Percentiles rank a stretch among this genome's conserved stretches.
These are phyloP conservation scores for Alaudala cheleensis DNA, from an alignment of 2,113 vertebrate species.

Conservation along the genomic window DNA sequence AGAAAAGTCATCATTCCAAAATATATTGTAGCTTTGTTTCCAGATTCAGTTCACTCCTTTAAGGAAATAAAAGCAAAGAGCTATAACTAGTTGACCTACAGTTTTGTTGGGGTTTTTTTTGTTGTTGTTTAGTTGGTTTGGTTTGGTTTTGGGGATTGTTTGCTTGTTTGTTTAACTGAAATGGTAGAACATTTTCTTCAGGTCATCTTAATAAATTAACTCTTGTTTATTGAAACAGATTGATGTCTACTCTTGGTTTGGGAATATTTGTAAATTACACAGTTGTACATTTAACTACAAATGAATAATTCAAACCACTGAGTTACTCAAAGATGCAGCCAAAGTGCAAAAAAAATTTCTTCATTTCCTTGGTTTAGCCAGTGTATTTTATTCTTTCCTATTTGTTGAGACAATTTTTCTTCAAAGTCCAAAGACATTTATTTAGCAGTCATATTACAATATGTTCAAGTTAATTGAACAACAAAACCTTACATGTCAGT, in stretches of 20 bases:
- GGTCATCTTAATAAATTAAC: not conserved
- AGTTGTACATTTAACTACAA: not conserved
- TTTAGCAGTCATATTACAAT: constrained; percentile 19
- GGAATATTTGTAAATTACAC: not conserved
- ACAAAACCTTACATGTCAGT: constrained; percentile 17
- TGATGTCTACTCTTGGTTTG: not conserved
- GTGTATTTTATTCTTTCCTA: not conserved
- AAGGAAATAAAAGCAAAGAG: not conserved
- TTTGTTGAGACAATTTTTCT: not conserved
- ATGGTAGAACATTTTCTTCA: not conserved
- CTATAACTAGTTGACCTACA: not conserved
- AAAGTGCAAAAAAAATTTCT: not conserved
- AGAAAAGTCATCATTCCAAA: not conserved
- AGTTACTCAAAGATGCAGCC: not conserved
- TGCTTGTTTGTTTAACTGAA: not conserved
- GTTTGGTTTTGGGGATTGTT: not conserved
- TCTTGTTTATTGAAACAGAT: not conserved
- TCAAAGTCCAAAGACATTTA: not conserved
- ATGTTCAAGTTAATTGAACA: constrained; percentile 10
- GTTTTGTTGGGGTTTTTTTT: not conserved
- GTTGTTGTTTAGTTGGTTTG: too few relatives aligned
- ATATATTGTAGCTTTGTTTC: not conserved
- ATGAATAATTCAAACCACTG: constrained; percentile 6
- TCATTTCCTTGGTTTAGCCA: not conserved
- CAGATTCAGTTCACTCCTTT: not conserved